Evolutionary conservation across 2,888 invertebrate genomes (phyloP).

Genomic region (Entomobrya proxima): DNA sequence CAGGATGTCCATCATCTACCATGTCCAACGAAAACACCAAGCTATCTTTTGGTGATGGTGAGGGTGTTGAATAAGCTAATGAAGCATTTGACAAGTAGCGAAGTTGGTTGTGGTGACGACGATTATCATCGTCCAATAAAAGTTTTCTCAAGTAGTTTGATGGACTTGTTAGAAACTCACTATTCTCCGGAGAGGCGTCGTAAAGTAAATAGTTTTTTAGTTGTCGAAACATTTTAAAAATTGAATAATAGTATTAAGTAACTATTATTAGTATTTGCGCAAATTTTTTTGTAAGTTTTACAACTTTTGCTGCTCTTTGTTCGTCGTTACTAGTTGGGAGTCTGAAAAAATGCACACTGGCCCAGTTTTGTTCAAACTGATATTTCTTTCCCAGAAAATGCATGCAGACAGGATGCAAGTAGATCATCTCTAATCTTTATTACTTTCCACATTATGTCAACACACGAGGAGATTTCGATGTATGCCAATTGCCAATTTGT

Average conservation of each 20-base stretch:
- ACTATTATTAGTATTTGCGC: background rate
- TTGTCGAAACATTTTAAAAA: conserved; percentile 35
- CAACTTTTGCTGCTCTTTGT: too few relatives aligned
- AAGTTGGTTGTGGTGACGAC: background rate
- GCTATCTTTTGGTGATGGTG: background rate
- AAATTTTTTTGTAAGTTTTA: too few relatives aligned
- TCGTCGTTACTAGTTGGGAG: too few relatives aligned
- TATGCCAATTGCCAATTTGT: too few relatives aligned
- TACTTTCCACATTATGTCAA: too few relatives aligned
- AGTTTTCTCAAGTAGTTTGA: background rate
- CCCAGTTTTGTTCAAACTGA: too few relatives aligned
- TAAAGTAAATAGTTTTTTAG: conserved; percentile 37
- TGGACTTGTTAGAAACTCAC: conserved; percentile 19
- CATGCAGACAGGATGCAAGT: too few relatives aligned
- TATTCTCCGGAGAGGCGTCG: conserved; percentile 25
- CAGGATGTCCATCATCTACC: conserved; percentile 62
- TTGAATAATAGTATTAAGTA: background rate
- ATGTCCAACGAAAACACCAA: background rate
- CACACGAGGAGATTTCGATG: too few relatives aligned
- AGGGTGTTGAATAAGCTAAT: background rate
- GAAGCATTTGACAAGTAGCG: background rate
- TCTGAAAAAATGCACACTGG: too few relatives aligned
- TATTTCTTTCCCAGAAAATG: too few relatives aligned
- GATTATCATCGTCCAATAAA: background rate
- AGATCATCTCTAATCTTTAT: too few relatives aligned